phyloP scores from a whole-genome alignment of 2,113 vertebrate genomes.

The Charina bottae region DNA sequence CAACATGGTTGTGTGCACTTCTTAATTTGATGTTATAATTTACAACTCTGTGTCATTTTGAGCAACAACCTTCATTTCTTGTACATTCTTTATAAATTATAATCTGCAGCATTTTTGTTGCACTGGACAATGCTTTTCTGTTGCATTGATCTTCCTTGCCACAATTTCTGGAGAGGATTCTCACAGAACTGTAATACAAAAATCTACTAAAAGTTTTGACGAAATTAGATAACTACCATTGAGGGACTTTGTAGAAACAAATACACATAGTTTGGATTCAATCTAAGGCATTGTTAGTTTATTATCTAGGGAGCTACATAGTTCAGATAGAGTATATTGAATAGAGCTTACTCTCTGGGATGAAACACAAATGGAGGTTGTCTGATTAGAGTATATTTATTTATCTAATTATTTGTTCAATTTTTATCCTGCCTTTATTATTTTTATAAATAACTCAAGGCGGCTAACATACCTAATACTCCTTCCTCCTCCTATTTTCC shows the following conservation, averaged over 20 bases:
- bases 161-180: neutral
- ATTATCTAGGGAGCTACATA: neutral
- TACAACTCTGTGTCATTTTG: neutral
- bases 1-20: neutral
- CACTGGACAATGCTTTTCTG: neutral
- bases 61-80: neutral
- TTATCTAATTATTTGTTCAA: no score
- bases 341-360: neutral
- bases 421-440: no score
- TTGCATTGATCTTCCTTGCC: neutral
- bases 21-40: neutral
- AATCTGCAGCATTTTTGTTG: neutral
- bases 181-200: neutral
- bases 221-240: neutral
- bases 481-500: no score
- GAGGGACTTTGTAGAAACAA: neutral
- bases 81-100: neutral
- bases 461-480: no score
- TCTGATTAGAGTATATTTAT: neutral
- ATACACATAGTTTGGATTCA: neutral
- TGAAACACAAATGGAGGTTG: neutral
- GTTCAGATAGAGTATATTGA: neutral
- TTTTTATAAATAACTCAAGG: no score
- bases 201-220: neutral
- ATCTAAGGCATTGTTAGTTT: neutral